Percentiles rank a stretch among this genome's conserved stretches.
Evolutionary conservation across 2,113 vertebrate species (phyloP).

Genomic region (Phrynosoma blainvillii): DNA sequence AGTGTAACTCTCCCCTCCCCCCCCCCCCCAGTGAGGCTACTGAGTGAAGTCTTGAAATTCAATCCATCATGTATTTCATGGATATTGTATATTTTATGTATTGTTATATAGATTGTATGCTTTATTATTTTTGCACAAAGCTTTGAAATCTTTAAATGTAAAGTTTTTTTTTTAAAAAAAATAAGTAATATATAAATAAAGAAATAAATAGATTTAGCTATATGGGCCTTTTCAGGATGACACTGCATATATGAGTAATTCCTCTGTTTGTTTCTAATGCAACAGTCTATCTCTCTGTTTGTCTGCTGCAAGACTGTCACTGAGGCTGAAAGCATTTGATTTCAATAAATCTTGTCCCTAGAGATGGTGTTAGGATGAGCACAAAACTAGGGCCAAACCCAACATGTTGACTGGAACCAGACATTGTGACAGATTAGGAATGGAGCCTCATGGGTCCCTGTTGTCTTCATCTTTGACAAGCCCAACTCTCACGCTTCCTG

Average conservation of each 20-base stretch:
- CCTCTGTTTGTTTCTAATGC: neutral
- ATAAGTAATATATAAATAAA: too few relatives aligned
- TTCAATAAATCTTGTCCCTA: neutral
- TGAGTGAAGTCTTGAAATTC: too few relatives aligned
- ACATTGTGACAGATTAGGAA: neutral
- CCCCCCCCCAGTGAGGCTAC: too few relatives aligned
- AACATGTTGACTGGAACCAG: neutral
- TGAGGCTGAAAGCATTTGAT: neutral
- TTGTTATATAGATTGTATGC: too few relatives aligned
- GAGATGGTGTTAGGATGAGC: neutral
- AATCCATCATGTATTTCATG: too few relatives aligned
- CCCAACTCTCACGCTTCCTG: neutral
- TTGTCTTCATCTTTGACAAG: neutral
- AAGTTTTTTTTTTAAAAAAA: too few relatives aligned
- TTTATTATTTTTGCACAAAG: too few relatives aligned
- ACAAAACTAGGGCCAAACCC: neutral
- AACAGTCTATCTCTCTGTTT: neutral
- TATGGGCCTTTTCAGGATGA: neutral
- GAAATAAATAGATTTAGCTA: neutral
- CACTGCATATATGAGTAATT: neutral
- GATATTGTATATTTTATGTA: too few relatives aligned
- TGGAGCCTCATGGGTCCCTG: neutral
- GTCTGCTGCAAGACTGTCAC: neutral
- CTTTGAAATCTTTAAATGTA: too few relatives aligned
- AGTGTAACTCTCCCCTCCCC: too few relatives aligned